Evolutionary conservation across 2,888 invertebrate species (phyloP), one percentile per base, ranked within the genome.

Genomic region (Chrysolina haemoptera): DNA sequence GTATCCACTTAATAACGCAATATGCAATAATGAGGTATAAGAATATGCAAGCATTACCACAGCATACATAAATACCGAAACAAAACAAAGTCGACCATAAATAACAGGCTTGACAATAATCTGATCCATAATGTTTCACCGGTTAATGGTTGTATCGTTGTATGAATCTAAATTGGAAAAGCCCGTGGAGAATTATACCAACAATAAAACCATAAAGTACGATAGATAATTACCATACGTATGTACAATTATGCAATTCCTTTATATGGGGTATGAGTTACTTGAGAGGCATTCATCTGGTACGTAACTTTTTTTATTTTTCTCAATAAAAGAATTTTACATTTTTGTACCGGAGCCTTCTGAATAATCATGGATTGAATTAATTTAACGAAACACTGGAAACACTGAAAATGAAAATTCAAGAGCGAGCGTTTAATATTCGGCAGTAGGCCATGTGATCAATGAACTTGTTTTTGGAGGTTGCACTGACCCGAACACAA

Each of bases 151-250:
- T 64, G 64, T 79, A 79, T 79, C 79, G 77, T 76, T 78, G 70
- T 74, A 77, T 76, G 74, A 73, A 79, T 79, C 79, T 79, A 79
- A 78, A 80, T 78, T 80, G 78, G 78, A 78, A 78, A 73, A 67
- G 53, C 18, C 53, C 48, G 67, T 46, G 71, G 65, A 68, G 71
- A 68, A 75, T 69, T 71, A 65, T 43, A 40, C 63, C 67, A 73
- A 76, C 76, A 76, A 76, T 76, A 76, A 76, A 76, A 68, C 73
- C 73, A 73, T 76, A 71, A 73, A 76, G 68, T 73, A 71, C 68
- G 62, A 43, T 65, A 35, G 68, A 62, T 75, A 72, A 76, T 67
- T 73, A 67, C 70, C 70, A 69, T 73, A 72, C 62, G 70, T 71
- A 65, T 68, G 73, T 67, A 67, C 55, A 64, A 70, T 76, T 76